Base-by-base conservation (phyloP, 2,888 invertebrate genomes). In the Hirtodrosophila confusa region DNA sequence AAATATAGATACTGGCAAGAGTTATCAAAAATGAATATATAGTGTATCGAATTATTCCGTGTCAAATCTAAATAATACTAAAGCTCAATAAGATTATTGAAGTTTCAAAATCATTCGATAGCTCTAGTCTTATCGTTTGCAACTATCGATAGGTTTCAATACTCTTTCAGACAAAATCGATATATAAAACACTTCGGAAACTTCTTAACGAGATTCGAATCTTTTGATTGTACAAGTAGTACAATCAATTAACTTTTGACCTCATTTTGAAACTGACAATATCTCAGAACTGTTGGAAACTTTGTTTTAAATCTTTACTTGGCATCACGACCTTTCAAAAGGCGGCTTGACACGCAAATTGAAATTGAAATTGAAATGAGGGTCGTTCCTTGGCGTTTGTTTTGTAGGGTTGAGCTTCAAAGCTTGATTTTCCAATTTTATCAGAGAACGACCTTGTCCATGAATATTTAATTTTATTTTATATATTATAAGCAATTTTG, bases 391-490 rank as follows among this genome's bases (percentile, higher is more conserved):
- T 17, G 29, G 17, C 12, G n/a, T 17, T 37, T 12, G n/a, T 29
- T 36, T 23, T 0, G 27, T 6, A 11, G 39, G 40, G 37, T 12
- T 11, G 9, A 40, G 44, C 23, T 39, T 36, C 31, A 29, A 7
- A 39, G 35, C 45, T 47, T 31, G 31, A 39, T 37, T 63, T 64
- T 33, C 24, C 49, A 44, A 48, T 62, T 71, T 17, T 62, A 71
- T 71, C 72, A 54, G n/a, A 50, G 29, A 17, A 40, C 57, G 73
- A 72, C 74, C 77, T 74, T 76, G 74, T 76, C 55, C 77, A 76
- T 74, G 74, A 74, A 74, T 77, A 71, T 75, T 62, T 70, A 57
- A 69, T 35, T 57, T 51, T 39, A 12, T 44, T 36, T 17, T 23
- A 12, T 53, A 41, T 41, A 27, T 36, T 45, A 56, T 65, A 44